Conservation (phyloP, 2,113 vertebrate genomes). For the Microtus richardsoni region DNA sequence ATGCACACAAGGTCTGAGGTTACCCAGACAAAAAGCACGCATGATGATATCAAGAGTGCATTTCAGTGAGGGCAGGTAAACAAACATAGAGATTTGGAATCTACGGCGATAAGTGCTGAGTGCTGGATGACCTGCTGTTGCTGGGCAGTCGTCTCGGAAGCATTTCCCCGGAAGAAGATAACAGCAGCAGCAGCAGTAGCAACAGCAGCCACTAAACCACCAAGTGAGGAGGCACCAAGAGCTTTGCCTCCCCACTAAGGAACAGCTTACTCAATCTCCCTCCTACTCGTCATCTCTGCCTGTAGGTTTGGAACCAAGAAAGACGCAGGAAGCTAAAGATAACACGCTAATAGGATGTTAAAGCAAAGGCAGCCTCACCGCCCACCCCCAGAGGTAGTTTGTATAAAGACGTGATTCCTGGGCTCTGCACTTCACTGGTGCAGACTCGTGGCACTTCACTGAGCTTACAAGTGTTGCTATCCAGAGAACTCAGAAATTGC, state of each 20-base stretch:
- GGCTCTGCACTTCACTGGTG: neutral
- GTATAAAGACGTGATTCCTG: neutral
- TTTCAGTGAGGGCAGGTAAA: neutral
- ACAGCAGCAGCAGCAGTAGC: neutral
- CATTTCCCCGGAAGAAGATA: neutral
- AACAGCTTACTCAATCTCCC: slow-evolving; percentile 39
- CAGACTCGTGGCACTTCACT: slow-evolving; percentile 43
- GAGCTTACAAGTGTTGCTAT: slow-evolving; percentile 59
- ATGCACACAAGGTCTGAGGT: neutral
- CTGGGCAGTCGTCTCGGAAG: neutral
- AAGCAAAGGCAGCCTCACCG: slow-evolving; percentile 23
- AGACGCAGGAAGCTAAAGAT: slow-evolving; percentile 54
- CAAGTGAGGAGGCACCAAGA: neutral
- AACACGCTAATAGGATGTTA: slow-evolving; percentile 58
- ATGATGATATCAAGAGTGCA: neutral
- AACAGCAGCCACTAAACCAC: slow-evolving; percentile 37
- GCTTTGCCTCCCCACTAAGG: slow-evolving; percentile 29
- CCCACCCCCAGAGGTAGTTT: slow-evolving; percentile 31
- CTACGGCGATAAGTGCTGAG: neutral
- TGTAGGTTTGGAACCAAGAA: slow-evolving; percentile 56
- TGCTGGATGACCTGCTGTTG: neutral
- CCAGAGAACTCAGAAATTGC: slow-evolving; percentile 42
- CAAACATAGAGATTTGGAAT: neutral
- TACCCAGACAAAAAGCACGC: neutral
- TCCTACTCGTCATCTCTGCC: slow-evolving; percentile 46